Evolutionary conservation across 2,113 vertebrate genomes (phyloP).

Genomic region (Holacanthus passer): DNA sequence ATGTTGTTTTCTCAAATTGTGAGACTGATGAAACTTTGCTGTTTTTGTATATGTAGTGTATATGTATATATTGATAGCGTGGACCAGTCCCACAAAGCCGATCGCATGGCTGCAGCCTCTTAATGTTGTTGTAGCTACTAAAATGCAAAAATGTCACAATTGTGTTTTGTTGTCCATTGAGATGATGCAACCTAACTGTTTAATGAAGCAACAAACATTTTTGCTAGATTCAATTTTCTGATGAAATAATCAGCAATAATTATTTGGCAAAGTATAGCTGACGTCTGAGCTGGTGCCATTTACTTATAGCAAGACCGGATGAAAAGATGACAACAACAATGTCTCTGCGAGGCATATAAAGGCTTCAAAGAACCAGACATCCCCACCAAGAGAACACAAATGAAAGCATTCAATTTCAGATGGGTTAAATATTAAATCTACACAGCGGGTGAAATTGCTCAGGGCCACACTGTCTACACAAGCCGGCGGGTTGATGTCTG

Average conservation of each 20-base stretch:
- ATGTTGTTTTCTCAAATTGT: no score
- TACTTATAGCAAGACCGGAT: background rate
- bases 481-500: background rate
- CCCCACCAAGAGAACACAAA: background rate
- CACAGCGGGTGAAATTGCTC: constrained; percentile 10
- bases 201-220: background rate
- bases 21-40: no score
- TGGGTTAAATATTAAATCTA: constrained; percentile 7
- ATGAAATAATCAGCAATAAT: background rate
- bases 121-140: background rate
- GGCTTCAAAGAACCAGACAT: constrained; percentile 10
- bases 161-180: background rate
- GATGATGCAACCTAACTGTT: background rate
- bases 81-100: no score
- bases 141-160: background rate
- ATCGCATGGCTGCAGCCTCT: no score
- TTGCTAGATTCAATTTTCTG: background rate
- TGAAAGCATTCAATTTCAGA: constrained; percentile 11
- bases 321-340: constrained; percentile 13
- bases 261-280: background rate
- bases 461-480: background rate
- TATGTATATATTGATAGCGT: no score
- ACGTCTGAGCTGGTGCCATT: background rate
- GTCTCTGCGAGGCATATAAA: background rate
- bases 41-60: no score